Conservation (phyloP, 2,113 vertebrate species). For the Elanus axillaris region DNA sequence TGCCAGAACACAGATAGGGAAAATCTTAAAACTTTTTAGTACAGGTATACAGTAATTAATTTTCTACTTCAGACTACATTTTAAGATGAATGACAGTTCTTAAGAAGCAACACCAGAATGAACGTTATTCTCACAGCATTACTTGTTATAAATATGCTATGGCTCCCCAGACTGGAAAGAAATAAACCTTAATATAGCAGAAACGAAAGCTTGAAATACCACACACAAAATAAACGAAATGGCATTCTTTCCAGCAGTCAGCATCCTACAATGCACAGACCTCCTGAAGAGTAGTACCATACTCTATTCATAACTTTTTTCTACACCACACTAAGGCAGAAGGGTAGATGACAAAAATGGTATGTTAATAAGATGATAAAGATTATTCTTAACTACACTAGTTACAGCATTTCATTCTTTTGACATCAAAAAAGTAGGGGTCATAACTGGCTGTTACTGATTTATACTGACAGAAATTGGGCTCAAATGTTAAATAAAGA, state of each 20-base stretch:
- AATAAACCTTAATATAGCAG: neutral
- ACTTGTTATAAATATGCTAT: neutral
- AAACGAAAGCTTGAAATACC: constrained; percentile 8
- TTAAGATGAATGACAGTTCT: neutral
- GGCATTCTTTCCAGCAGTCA: neutral
- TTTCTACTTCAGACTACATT: neutral
- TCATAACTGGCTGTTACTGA: neutral
- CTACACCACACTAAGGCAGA: neutral
- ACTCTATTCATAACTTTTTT: neutral
- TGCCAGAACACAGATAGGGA: neutral
- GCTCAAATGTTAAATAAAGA: constrained; percentile 34
- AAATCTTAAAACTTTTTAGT: neutral
- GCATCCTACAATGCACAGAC: neutral
- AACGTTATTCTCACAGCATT: constrained; percentile 1
- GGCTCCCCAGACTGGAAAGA: neutral
- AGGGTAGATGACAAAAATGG: neutral
- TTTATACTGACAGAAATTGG: constrained; percentile 31
- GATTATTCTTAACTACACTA: neutral
- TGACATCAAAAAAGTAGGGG: neutral
- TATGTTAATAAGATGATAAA: neutral
- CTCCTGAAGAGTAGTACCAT: neutral
- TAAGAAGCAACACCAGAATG: neutral
- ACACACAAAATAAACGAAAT: neutral
- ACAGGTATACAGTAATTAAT: neutral
- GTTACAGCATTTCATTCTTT: neutral